A percentile compares a stretch with the other conserved stretches of the same genome.
Conservation (phyloP, 2,797 vertebrate genomes). For the Anisognathus igniventris region DNA sequence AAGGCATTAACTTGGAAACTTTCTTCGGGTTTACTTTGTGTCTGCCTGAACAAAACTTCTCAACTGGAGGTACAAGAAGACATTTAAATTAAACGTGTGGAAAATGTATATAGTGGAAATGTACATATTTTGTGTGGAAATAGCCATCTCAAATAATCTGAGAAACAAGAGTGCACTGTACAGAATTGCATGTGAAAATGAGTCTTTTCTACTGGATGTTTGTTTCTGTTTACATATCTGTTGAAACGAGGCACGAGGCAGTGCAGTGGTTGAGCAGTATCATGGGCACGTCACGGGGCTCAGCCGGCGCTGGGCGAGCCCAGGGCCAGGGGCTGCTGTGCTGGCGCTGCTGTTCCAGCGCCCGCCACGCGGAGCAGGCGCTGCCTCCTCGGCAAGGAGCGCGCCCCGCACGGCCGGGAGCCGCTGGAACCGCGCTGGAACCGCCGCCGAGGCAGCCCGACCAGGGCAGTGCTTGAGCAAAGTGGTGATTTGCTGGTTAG, state of each 20-base stretch:
- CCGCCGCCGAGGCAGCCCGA: neutral
- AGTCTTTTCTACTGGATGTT: slow-evolving; percentile 66
- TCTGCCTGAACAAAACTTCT: slow-evolving; percentile 42
- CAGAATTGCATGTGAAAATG: slow-evolving; percentile 64
- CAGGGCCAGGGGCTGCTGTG: neutral
- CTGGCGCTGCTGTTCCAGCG: neutral
- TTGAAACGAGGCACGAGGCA: slow-evolving; percentile 7
- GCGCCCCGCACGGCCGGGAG: neutral
- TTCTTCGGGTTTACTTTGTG: slow-evolving; percentile 35
- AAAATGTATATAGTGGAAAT: slow-evolving; percentile 57
- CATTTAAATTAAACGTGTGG: slow-evolving; percentile 10
- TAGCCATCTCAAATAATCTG: neutral
- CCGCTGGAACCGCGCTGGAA: neutral
- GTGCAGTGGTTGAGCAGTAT: neutral
- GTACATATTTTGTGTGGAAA: slow-evolving; percentile 39
- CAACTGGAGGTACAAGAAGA: slow-evolving; percentile 42
- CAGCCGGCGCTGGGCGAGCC: neutral
- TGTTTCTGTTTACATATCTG: slow-evolving; percentile 63
- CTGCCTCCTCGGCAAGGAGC: neutral
- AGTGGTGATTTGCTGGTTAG: neutral
- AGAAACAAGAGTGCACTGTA: slow-evolving; percentile 49
- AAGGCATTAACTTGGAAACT: slow-evolving; percentile 54
- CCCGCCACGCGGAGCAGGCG: neutral
- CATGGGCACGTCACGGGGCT: neutral
- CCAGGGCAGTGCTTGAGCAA: neutral